A percentile compares a stretch with the other conserved stretches of the same genome.
phyloP scores from a whole-genome alignment of 2,888 invertebrate species.

The Chymomyza amoena region DNA sequence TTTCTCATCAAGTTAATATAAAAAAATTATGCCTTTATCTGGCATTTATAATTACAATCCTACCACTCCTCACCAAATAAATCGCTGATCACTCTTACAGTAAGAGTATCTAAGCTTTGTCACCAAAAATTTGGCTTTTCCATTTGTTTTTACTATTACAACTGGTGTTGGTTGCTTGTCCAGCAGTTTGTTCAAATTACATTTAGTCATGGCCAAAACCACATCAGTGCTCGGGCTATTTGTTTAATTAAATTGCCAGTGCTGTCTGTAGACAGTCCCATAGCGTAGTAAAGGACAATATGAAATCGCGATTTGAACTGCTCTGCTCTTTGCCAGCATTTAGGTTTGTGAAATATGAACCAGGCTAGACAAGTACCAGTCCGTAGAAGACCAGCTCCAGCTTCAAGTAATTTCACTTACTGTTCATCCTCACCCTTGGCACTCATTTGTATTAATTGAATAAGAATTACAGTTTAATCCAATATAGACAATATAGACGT shows the following conservation, averaged over 20 bases:
- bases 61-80: too few relatives aligned
- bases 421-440: not conserved
- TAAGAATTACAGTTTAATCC: slow-evolving; percentile 52
- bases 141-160: not conserved
- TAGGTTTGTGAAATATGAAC: not conserved
- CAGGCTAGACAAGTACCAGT: not conserved
- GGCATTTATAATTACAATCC: too few relatives aligned
- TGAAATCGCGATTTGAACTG: not conserved
- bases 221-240: slow-evolving; percentile 42
- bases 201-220: slow-evolving; percentile 50
- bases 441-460: slow-evolving; percentile 68
- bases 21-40: too few relatives aligned
- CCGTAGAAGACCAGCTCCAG: not conserved
- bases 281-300: not conserved
- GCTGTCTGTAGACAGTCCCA: not conserved
- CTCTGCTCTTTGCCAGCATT: not conserved
- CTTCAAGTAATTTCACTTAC: not conserved
- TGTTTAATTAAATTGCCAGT: slow-evolving; percentile 67
- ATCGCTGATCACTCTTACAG: not conserved
- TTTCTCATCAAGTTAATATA: too few relatives aligned
- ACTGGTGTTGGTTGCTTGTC: slow-evolving; percentile 56
- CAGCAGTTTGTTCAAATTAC: slow-evolving; percentile 60
- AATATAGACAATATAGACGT: slow-evolving; percentile 42
- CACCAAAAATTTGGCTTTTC: not conserved
- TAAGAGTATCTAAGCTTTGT: not conserved